Conservation (phyloP, 2,113 vertebrate species). For the Marcusenius ussheri region DNA sequence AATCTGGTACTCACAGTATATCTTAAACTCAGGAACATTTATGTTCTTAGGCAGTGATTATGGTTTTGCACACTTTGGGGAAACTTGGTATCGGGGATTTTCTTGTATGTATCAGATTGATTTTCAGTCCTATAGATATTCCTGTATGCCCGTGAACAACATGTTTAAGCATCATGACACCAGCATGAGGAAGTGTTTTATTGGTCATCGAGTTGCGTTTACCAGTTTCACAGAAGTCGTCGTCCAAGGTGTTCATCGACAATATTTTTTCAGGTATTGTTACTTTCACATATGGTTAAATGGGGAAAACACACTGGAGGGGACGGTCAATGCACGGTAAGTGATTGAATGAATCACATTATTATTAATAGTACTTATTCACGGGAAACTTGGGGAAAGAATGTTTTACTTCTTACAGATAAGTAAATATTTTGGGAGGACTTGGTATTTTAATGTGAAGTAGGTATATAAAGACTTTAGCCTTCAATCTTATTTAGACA, state of each 20-base stretch:
- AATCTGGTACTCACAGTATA: conserved; percentile 2
- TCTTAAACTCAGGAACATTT: conserved; percentile 3
- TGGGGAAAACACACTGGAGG: neutral
- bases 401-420: conserved; percentile 2
- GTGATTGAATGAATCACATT: conserved; percentile 5
- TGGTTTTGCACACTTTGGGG: conserved; percentile 10
- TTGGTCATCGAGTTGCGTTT: neutral
- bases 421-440: neutral
- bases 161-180: neutral
- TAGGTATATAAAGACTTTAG: conserved; percentile 8
- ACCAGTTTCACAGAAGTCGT: conserved; percentile 1
- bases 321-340: conserved; percentile 6
- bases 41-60: neutral
- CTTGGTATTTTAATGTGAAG: conserved; percentile 7
- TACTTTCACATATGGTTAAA: neutral
- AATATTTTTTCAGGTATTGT: neutral
- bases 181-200: neutral
- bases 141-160: neutral
- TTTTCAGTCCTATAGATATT: neutral
- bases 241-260: neutral
- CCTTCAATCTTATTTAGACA: conserved; percentile 1
- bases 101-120: neutral
- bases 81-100: neutral
- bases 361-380: neutral
- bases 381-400: neutral